Conservation (phyloP, 1,140 invertebrate species). For the Coptotermes formosanus region DNA sequence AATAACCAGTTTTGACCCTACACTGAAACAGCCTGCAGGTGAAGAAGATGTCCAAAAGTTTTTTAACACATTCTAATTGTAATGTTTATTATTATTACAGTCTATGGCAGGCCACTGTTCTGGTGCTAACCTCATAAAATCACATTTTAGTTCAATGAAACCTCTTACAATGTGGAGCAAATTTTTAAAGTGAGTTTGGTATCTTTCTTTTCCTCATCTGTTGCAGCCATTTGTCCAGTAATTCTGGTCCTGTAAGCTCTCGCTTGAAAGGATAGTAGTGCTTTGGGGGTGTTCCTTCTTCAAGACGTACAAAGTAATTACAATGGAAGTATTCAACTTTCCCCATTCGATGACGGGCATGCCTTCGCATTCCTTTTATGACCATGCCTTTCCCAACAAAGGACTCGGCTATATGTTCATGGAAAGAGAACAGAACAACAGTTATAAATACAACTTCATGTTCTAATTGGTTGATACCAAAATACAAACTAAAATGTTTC, state of each 20-base stretch:
- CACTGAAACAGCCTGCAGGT: too few species aligned
- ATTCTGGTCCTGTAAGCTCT: conserved; percentile 66
- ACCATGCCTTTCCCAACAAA: conserved; percentile 71
- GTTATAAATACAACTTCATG: too few species aligned
- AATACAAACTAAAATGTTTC: too few species aligned
- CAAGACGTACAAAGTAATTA: conserved; percentile 86
- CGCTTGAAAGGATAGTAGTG: conserved; percentile 69
- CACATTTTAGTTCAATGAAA: too few species aligned
- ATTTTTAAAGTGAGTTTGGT: conserved; percentile 61
- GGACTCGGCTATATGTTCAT: conserved; percentile 72
- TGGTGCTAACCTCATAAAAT: too few species aligned
- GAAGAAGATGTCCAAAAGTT: too few species aligned
- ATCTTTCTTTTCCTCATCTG: conserved; percentile 70
- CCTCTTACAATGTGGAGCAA: background rate
- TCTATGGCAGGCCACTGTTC: too few species aligned
- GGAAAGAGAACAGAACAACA: background rate
- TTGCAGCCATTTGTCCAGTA: conserved; percentile 71
- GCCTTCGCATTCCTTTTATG: conserved; percentile 80
- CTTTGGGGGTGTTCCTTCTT: conserved; percentile 89
- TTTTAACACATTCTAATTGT: too few species aligned
- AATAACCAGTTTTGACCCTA: too few species aligned
- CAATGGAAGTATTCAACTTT: conserved; percentile 74
- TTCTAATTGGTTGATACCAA: too few species aligned
- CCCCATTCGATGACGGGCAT: conserved; percentile 69
- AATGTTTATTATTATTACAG: too few species aligned